Base-by-base conservation (phyloP, 2,113 vertebrate species). In the Picathartes gymnocephalus region DNA sequence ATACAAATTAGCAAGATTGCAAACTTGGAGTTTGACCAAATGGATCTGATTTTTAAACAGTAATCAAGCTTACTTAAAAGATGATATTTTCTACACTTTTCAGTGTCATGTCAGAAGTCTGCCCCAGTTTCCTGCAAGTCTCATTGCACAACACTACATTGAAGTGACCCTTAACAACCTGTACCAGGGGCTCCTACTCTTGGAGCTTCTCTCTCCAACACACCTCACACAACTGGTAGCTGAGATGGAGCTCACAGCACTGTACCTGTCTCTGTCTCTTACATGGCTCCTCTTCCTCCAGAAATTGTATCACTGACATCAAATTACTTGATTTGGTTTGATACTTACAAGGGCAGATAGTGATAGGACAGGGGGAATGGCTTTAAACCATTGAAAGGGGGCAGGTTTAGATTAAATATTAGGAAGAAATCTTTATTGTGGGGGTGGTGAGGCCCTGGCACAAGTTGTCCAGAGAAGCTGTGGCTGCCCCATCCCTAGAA, bases 1-100 rank as follows among this genome's bases (percentile, higher is more conserved):
- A 93, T 71, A 90, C 22, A 88, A 92, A 92, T 92, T 53, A 93
- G 70, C 79, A 69, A 61, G 57, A 65, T 53, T 95, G 88, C 66
- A 72, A 71, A 37, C 91, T 86, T 2, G 0, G 30, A 58, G 22
- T 66, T 69, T 51, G 54, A 93, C 27, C 54, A 80, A 95, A 72
- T 16, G 28, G 15, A 69, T 45, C 45, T 31, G 22, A 53, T 82
- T 90, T 79, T 88, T 53, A 66, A 88, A 45, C 25, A 92, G 73
- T 39, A 58, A 54, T 4, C 24, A 11, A 70, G 14, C 47, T 45
- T 30, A 76, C n/a, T 72, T 37, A 44, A 45, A 73, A 77, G 33
- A 54, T 54, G 1, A 0, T 37, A 20, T 65, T 79, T 94, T 81
- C 70, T 31, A 39, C 13, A 39, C 27, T 92, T 76, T 45, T 17